phyloP scores from a whole-genome alignment of 1,140 invertebrate genomes.

The Habropoda laboriosa region DNA sequence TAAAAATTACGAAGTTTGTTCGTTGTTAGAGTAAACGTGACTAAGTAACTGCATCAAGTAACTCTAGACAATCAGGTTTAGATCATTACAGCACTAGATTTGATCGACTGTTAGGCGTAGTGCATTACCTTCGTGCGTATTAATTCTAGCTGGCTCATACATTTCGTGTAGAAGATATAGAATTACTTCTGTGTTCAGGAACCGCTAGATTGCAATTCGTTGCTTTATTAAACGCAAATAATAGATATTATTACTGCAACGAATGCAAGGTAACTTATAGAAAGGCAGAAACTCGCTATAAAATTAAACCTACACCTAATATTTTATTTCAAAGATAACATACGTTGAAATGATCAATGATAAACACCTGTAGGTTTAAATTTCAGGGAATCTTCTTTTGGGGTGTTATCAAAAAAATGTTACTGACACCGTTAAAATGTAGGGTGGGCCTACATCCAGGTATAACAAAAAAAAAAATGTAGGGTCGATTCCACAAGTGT shows the following conservation, averaged over 20 bases:
- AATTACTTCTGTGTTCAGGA: slow-evolving; percentile 15
- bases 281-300: too few species aligned
- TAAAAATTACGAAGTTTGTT: slow-evolving; percentile 1
- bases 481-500: too few species aligned
- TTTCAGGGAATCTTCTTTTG: too few species aligned
- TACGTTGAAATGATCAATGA: too few species aligned
- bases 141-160: slow-evolving; percentile 18
- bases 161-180: slow-evolving; percentile 7
- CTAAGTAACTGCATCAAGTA: slow-evolving; percentile 22
- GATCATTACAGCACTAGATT: slow-evolving; percentile 14
- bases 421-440: too few species aligned
- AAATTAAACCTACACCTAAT: too few species aligned
- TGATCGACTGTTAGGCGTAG: slow-evolving; percentile 15
- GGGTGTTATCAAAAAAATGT: too few species aligned
- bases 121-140: slow-evolving; percentile 16
- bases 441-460: too few species aligned
- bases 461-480: too few species aligned
- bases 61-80: slow-evolving; percentile 12
- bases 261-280: not conserved
- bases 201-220: not conserved
- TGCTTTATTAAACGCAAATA: not conserved
- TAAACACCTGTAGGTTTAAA: too few species aligned
- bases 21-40: not conserved
- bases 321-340: too few species aligned
- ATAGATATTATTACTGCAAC: not conserved